Conservation (phyloP, 2,113 vertebrate genomes). For the Thunnus maccoyii region DNA sequence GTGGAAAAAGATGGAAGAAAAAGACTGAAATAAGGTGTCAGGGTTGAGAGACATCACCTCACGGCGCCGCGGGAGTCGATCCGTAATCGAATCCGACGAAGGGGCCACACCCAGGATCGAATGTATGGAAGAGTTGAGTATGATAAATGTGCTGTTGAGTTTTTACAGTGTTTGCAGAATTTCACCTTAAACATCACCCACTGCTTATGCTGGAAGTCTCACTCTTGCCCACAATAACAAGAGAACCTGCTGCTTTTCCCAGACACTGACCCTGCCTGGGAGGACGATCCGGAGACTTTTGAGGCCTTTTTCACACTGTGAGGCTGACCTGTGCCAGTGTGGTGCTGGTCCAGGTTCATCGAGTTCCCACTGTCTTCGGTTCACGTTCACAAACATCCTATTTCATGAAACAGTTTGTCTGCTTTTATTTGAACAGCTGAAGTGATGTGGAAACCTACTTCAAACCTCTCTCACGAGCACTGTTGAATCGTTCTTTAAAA, state of each 20-base stretch:
- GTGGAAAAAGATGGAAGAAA: not conserved
- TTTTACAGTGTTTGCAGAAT: slow-evolving; percentile 19
- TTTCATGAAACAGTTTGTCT: slow-evolving; percentile 17
- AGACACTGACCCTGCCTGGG: slow-evolving; percentile 59
- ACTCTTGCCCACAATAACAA: slow-evolving; percentile 58
- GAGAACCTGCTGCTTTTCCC: slow-evolving; percentile 71
- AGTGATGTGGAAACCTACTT: slow-evolving; percentile 4
- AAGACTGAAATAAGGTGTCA: not conserved
- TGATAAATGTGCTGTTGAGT: not conserved
- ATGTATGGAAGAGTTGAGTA: not conserved
- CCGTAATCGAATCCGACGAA: not conserved
- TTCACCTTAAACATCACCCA: slow-evolving; percentile 21
- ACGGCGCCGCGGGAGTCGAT: not conserved
- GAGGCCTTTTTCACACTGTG: slow-evolving; percentile 50
- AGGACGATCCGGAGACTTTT: slow-evolving; percentile 1
- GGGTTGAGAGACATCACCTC: slow-evolving; percentile 1
- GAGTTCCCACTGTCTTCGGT: slow-evolving; percentile 63
- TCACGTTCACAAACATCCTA: slow-evolving; percentile 48
- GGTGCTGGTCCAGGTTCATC: slow-evolving; percentile 63
- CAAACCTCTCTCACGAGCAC: not conserved
- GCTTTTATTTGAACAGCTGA: slow-evolving; percentile 52
- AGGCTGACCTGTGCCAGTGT: slow-evolving; percentile 49
- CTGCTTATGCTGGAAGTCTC: slow-evolving; percentile 25
- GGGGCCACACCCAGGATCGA: slow-evolving; percentile 38
- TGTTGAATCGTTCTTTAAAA: no score